Base-by-base conservation (phyloP, 2,888 invertebrate genomes). In the Melieria picta region DNA sequence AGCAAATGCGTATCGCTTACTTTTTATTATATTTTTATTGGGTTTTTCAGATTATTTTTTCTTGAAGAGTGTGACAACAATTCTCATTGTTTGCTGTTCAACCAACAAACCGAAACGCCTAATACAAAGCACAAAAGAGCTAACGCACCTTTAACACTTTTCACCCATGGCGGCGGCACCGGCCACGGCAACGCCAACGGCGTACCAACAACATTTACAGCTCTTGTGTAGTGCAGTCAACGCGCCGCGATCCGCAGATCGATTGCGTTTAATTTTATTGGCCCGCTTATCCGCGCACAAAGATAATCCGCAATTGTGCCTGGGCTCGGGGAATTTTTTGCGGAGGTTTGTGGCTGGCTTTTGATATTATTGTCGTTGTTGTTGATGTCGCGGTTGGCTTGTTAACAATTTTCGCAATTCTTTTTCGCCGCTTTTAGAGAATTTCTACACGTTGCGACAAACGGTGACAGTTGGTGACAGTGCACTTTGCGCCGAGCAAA, bases 101-200 rank as follows among this genome's bases (percentile, higher is more conserved):
- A 52, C 4, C 52, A 52, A 9, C 9, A 52, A 52, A 52, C 30
- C 30, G 30, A 30, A 30, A 2, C 52, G 52, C 13, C 52, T 52
- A 5, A 7, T 1, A 2, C 5, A 7, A 9, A 52, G n/a, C 11
- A 52, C 6, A 52, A 30, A 66, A 50, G 48, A 16, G 30, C 64
- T 67, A 77, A 79, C 80, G 80, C 82, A 81, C 80, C 80, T 81
- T 80, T 78, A 76, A 76, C 78, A 77, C 77, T 75, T 75, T 70
- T 63, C 46, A 60, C 61, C 47, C 50, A 52, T 69, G 65, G 52
- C 65, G 30, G 30, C 30, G 30, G 30, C 30, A 30, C 2, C 30
- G 30, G 30, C 30, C 30, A 30, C 30, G 30, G 30, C 30, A 30
- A 30, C 30, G 30, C 30, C 30, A 30, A 30, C 30, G 30, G 30